Evolutionary conservation across 2,797 vertebrate genomes (phyloP), one percentile per base, ranked within the genome.

Genomic region (Yasuhikotakia modesta): DNA sequence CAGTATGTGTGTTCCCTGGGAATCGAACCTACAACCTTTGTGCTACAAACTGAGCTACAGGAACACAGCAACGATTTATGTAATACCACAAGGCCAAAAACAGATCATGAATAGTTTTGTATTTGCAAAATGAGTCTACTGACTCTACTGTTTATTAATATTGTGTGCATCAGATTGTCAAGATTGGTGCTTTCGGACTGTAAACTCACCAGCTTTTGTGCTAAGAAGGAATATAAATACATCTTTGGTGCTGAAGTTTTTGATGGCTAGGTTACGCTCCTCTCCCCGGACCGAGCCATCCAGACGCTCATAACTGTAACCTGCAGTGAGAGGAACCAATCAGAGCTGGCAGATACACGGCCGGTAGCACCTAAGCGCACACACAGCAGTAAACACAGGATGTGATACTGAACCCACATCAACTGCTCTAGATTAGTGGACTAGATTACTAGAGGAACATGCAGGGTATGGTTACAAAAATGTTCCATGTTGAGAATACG

Each of bases 211-310:
- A 88, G 95, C 96, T 91, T 92, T 95, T 61, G 96, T 98, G 91
- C 96, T 97, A 81, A 98, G 91, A 0, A 98, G 93, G 80, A 99
- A 98, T 64, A 95, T 81, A 77, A 98, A 98, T 76, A 97, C 78
- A 3, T 95, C 92, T 79, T 94, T 91, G 83, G 89, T 92, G 85
- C 93, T 95, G 69, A 99, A 99, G 89, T 95, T 96, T 91, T 96
- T 97, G 84, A 97, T 94, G 16, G 96, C 95, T 32, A 97, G 90
- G 64, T 96, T 94, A 66, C 96, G 92, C 76, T 98, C 96, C 84
- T 98, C 96, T 24, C 95, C 95, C 32, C 96, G 90, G 61, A 97
- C 92, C 0, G 96, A 98, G n/a, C 96, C 97, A 0, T 98, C 96
- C 85, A 98, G 89, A 21, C 96, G 94, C 86, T 98, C 95, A 0